These are phyloP conservation scores for Tupiocoris notatus DNA, from an alignment of 2,888 invertebrate species.

Conservation along the genomic window DNA sequence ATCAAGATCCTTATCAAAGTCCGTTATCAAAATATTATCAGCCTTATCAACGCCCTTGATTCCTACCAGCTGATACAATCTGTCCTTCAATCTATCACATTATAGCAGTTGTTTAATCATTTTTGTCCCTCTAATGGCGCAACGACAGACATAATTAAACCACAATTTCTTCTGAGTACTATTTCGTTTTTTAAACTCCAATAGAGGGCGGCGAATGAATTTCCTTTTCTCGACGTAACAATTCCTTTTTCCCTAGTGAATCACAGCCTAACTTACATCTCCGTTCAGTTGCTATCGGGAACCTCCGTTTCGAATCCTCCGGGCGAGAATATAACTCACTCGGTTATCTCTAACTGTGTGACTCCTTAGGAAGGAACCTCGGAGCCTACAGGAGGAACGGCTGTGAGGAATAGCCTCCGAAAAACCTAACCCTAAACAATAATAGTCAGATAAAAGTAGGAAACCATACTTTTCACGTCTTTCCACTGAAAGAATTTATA, in stretches of 20 bases:
- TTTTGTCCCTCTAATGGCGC: too few relatives aligned
- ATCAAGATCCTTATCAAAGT: too few relatives aligned
- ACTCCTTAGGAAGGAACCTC: neutral
- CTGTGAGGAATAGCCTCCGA: neutral
- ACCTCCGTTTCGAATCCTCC: neutral
- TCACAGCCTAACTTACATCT: neutral
- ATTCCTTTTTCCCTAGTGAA: neutral
- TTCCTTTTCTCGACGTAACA: neutral
- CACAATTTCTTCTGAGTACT: too few relatives aligned
- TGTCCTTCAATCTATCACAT: too few relatives aligned
- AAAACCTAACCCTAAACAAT: conserved; percentile 8
- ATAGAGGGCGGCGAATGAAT: too few relatives aligned
- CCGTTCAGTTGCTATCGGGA: neutral
- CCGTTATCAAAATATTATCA: too few relatives aligned
- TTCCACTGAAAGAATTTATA: neutral
- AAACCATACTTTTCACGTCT: neutral
- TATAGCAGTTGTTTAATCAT: too few relatives aligned
- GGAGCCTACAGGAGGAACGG: neutral
- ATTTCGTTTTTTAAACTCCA: neutral
- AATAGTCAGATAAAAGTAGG: conserved; percentile 17
- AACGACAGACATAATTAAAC: too few relatives aligned
- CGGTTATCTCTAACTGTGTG: neutral
- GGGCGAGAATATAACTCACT: neutral
- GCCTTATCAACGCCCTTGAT: too few relatives aligned
- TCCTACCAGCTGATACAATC: too few relatives aligned